Evolutionary conservation across 1,140 invertebrate genomes (phyloP), one percentile per base, ranked within the genome.

Genomic region (Bombus terrestris): DNA sequence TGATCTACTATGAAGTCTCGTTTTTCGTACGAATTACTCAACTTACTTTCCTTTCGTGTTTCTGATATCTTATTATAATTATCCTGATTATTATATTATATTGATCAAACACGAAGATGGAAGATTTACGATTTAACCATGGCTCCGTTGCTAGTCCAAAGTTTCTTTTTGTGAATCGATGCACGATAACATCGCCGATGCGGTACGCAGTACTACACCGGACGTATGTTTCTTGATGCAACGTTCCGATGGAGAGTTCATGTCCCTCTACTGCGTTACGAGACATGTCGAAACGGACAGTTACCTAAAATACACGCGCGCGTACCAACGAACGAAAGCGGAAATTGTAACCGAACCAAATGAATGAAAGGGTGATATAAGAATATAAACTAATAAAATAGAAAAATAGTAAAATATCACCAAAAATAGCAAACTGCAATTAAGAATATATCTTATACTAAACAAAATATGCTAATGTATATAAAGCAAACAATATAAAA

Each of bases 1-100:
- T 79, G 66, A 79, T 79, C 75, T 72, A 47, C 39, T 66, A 32
- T 47, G 39, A 18, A 59, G 15, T 59, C 62, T 59, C 18, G 8
- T 47, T 47, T 71, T 71, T 71, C 25, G 57, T 25, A 10, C 18
- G 28, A 41, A 39, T 64, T 32, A 12, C 8, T 64, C 32, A n/a
- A 59, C 6, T 59, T 28, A n/a, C 28, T n/a, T 59, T n/a, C 10
- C 35, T 22, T 15, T 35, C n/a, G 28, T 18, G 9, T 47, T 64
- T 4, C 2, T 28, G 32, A 47, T 28, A 15, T 39, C 32, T 32
- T 10, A 53, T 22, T 53, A 53, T 53, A 53, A 53, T 53, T 53
- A 18, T 53, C 18, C 18, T 53, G 1, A 18, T 53, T 53, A 53
- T 53, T 53, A 59, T 59, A 59, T 28, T 59, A n/a, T 59, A 28